Evolutionary conservation across 2,113 vertebrate genomes (phyloP).

Genomic region (Paramisgurnus dabryanus): DNA sequence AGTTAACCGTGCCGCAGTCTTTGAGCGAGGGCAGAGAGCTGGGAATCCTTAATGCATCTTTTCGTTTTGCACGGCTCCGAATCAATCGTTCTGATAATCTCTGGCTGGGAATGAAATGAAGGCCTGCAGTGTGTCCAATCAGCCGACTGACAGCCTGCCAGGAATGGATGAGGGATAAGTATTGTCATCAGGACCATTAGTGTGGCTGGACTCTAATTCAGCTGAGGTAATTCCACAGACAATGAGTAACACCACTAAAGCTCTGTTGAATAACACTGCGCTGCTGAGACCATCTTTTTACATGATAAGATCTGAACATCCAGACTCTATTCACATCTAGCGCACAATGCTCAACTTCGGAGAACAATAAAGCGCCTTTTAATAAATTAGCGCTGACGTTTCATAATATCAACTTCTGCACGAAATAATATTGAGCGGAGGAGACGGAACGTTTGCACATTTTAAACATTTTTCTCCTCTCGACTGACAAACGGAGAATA

Average conservation of each 20-base stretch:
- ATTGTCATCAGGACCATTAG: conserved; percentile 56
- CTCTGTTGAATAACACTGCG: conserved; percentile 39
- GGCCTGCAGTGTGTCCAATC: conserved; percentile 28
- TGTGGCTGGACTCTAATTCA: conserved; percentile 44
- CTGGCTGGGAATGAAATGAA: conserved; percentile 44
- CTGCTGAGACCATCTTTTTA: conserved; percentile 33
- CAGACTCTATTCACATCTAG: not conserved
- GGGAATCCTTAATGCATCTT: conserved; percentile 24
- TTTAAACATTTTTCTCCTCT: conserved; percentile 12
- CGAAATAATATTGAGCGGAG: not conserved
- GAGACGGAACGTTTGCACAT: not conserved
- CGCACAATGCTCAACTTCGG: conserved; percentile 12
- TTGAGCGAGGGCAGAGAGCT: not conserved
- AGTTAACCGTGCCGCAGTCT: conserved; percentile 13
- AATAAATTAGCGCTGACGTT: conserved; percentile 31
- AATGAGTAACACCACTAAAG: conserved; percentile 35
- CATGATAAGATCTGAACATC: conserved; percentile 40
- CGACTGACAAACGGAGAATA: conserved; percentile 5
- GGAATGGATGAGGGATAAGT: conserved; percentile 49
- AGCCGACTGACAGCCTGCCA: conserved; percentile 9
- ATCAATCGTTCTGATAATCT: conserved; percentile 49
- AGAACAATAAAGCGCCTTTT: conserved; percentile 26
- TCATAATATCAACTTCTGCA: conserved; percentile 4
- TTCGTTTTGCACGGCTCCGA: conserved; percentile 36
- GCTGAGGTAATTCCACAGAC: conserved; percentile 49